A percentile compares a stretch with the other conserved stretches of the same genome.
These are phyloP conservation scores for Brenthis ino DNA, from an alignment of 2,888 invertebrate species.

Conservation along the genomic window DNA sequence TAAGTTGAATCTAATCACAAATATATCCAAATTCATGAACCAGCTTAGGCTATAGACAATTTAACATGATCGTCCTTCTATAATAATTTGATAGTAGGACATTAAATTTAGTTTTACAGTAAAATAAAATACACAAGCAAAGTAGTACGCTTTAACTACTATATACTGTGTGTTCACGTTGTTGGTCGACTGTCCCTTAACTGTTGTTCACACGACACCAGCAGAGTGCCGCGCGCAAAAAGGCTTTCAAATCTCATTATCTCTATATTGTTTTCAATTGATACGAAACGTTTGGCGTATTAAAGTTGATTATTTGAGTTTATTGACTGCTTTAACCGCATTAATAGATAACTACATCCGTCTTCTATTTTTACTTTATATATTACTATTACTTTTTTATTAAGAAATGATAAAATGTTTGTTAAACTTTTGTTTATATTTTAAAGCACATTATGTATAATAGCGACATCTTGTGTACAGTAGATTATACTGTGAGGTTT, in stretches of 20 bases:
- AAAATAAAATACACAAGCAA: too few species aligned
- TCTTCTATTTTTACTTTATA: neutral
- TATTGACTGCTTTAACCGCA: constrained; percentile 15
- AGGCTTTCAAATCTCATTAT: constrained; percentile 50
- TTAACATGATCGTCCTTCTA: too few species aligned
- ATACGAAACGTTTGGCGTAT: constrained; percentile 21
- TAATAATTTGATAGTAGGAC: too few species aligned
- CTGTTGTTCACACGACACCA: constrained; percentile 64
- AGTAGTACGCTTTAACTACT: too few species aligned
- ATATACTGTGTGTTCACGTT: too few species aligned
- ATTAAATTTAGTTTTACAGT: too few species aligned
- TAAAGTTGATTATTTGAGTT: constrained; percentile 9
- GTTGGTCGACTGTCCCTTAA: constrained; percentile 58
- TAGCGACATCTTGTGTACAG: constrained; percentile 38
- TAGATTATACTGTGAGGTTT: constrained; percentile 35
- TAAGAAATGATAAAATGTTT: neutral
- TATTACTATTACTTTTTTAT: neutral
- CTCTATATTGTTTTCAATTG: constrained; percentile 37
- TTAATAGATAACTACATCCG: constrained; percentile 17
- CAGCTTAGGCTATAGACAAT: too few species aligned
- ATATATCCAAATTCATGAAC: too few species aligned
- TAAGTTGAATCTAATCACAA: too few species aligned
- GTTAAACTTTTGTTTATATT: neutral
- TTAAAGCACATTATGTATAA: neutral
- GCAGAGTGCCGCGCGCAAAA: constrained; percentile 55